phyloP scores from a whole-genome alignment of 2,113 vertebrate species.

The Pygoscelis antarcticus region DNA sequence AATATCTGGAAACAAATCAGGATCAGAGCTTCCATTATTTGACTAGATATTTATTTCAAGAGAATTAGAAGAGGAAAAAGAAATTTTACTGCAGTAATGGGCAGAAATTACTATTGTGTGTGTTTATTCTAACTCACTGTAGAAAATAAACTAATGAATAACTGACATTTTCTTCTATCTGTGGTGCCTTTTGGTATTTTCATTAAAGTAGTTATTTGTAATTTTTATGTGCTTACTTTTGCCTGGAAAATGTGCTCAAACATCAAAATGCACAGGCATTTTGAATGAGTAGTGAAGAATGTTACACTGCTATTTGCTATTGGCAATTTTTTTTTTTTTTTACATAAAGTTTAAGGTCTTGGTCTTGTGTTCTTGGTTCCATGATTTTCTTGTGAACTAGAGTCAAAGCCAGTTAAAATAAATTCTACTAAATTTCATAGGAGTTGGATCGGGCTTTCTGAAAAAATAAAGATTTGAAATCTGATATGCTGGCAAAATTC shows the following conservation, averaged over 20 bases:
- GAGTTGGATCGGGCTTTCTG: not conserved
- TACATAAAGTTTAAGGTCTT: not conserved
- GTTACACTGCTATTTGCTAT: not conserved
- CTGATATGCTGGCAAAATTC: not conserved
- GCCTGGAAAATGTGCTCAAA: not conserved
- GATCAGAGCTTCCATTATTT: not conserved
- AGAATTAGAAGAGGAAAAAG: not conserved
- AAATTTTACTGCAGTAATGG: not conserved
- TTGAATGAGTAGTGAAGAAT: not conserved
- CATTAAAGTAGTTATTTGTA: not conserved
- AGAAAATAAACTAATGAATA: not conserved
- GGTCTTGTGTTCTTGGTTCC: not conserved
- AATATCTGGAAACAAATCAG: not conserved
- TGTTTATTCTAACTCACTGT: not conserved
- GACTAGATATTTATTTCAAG: not conserved
- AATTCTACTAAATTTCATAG: not conserved
- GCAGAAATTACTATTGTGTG: not conserved
- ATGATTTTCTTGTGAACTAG: not conserved
- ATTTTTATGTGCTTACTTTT: not conserved
- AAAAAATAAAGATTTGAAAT: not conserved
- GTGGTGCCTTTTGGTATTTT: not conserved
- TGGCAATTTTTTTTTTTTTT: not conserved
- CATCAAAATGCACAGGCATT: not conserved
- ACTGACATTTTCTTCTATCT: not conserved
- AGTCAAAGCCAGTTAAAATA: not conserved